Base-by-base conservation (phyloP, 2,113 vertebrate genomes). In the Sisor rabdophorus region DNA sequence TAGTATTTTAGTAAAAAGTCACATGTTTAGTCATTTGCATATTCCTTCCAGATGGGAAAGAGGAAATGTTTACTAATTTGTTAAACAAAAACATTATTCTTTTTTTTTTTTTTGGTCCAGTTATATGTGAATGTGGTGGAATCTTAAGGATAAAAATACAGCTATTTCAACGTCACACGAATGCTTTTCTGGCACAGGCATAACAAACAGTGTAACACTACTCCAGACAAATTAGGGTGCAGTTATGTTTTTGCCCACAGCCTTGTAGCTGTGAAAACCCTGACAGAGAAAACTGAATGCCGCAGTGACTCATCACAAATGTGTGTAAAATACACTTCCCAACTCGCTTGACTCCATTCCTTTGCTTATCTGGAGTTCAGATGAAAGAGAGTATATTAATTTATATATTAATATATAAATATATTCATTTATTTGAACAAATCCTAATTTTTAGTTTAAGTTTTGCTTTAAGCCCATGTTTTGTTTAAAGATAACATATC, bases 51-150 rank as follows among this genome's bases (percentile, higher is more conserved):
- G 10, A 79, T 75, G 72, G 71, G 75, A 60, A 71, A 63, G 56
- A 17, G n/a, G 40, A 76, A 73, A 70, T 30, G 11, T 8, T 64
- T 30, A 44, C 44, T 44, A 50, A 65, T 82, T 80, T 79, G 78
- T 70, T 69, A 69, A 80, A 80, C 73, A 84, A 84, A 85, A 54
- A 73, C 32, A 13, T 15, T 68, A 16, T 52, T 20, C 19, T 11
- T 76, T 17, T 32, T 11, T 76, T 17, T 32, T 52, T 7, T 30
- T 63, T 9, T 28, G 8, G 26, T 17, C 17, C 4, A 15, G 40
- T 2, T 28, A 19, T 71, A 13, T 15, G n/a, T 63, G 24, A 44
- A 64, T 73, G 50, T 26, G 50, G 26, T 54, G 11, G 44, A 50
- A 68, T 11, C 13, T 17, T 55, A 17, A 16, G 22, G 17, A 50